These are phyloP conservation scores for Cheiracanthium punctorium DNA, from an alignment of 2,888 invertebrate species.

Conservation along the genomic window DNA sequence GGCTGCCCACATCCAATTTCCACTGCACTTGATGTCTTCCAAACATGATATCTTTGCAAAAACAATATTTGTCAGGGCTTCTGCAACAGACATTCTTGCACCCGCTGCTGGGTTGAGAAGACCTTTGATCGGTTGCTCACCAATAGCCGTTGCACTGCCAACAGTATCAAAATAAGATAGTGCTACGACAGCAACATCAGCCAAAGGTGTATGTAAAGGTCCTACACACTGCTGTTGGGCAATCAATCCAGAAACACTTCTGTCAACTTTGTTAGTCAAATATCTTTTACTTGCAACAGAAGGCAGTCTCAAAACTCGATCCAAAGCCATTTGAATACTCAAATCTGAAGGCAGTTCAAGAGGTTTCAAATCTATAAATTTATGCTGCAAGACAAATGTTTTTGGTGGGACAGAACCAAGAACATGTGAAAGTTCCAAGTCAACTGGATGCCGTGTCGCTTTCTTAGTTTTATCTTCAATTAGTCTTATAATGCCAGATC, in stretches of 20 bases:
- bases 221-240: conserved; percentile 99
- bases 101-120: conserved; percentile 88
- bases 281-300: conserved; percentile 96
- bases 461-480: conserved; percentile 45
- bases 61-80: conserved; percentile 94
- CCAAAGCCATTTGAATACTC: conserved; percentile 83
- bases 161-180: conserved; percentile 87
- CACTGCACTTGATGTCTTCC: conserved; percentile 97
- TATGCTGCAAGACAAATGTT: conserved; percentile 80
- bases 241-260: conserved; percentile 83
- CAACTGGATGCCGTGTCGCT: conserved; percentile 83
- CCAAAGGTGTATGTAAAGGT: conserved; percentile 94
- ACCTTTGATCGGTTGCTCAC: conserved; percentile 97
- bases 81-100: conserved; percentile 94
- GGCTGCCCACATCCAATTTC: conserved; percentile 99
- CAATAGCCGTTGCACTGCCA: conserved; percentile 95
- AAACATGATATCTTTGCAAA: conserved; percentile 89
- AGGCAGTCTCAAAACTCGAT: conserved; percentile 87
- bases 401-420: conserved; percentile 91
- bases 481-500: conserved; percentile 82
- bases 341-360: conserved; percentile 80
- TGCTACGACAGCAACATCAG: conserved; percentile 91
- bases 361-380: conserved; percentile 80
- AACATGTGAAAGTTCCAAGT: conserved; percentile 91
- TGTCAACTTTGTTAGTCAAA: conserved; percentile 88